Base-by-base conservation (phyloP, 1,140 invertebrate genomes). In the Adelges cooleyi region DNA sequence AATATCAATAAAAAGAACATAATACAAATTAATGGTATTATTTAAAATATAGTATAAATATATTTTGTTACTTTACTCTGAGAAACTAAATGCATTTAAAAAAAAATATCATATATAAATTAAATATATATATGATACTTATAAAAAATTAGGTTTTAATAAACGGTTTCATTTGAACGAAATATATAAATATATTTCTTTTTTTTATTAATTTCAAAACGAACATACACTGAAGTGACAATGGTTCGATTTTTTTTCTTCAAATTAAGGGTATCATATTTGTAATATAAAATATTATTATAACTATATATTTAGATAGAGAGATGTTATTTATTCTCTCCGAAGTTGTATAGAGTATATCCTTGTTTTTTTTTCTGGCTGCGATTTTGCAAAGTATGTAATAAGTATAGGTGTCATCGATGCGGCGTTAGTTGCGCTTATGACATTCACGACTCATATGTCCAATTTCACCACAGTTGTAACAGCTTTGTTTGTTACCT, bases 381-480 rank as follows among this genome's bases (percentile, higher is more conserved):
- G 25, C 23, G 40, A 62, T 15, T 62, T 46, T 46, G 23, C 44
- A 62, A 46, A 59, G 8, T 27, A n/a, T 46, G 40, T 27, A 62
- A 42, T 46, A 44, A 29, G 9, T 23, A 11, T 62, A 59, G 4
- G 17, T 18, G 15, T 48, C 29, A 5, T 27, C 25, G 18, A 11
- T 59, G 36, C n/a, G 25, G 40, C 20, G 42, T 25, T 62, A 62
- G 17, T 62, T 66, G 18, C 52, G 51, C 15, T 68, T 65, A 27
- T 49, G 67, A 44, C 67, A 68, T 46, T 65, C 59, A 54, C 62
- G 48, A 17, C 59, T 65, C n/a, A 68, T 46, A 56, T 68, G 67
- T 25, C 67, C 67, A 18, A 25, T 49, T 48, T 68, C 59, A 18
- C 52, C 52, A 53, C 67, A 68, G n/a, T 65, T 51, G 40, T 65